Evolutionary conservation across 2,797 vertebrate genomes (phyloP), one percentile per base, ranked within the genome.

Genomic region (Martes flavigula): DNA sequence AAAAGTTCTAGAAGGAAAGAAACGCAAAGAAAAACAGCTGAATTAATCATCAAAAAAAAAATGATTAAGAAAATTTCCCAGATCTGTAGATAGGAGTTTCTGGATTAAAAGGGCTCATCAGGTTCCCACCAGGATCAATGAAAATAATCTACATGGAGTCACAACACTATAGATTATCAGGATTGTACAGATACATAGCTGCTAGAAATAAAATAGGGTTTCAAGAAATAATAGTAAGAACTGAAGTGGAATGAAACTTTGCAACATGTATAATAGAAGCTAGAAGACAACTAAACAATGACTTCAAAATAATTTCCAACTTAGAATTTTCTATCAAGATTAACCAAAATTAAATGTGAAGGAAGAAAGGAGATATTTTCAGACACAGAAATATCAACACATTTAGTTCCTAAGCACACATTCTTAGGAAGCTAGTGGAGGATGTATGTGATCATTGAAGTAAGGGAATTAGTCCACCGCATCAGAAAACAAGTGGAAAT

Each of bases 311-410:
- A 56, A 77, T 54, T 75, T 72, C 43, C 46, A 60, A 48, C 4
- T 89, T 87, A 90, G 60, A 48, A 82, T 84, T 90, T 92, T 78
- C 73, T 95, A 54, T 6, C 10, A 18, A 64, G 40, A 81, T 6
- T 89, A 92, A 90, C 25, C 30, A 40, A 62, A 87, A 73, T 78
- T 83, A 72, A 87, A 78, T 68, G 21, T 79, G 14, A 56, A 23
- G 9, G 43, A 48, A 79, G 32, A 82, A 89, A 94, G 38, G 87
- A 89, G 17, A 6, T 84, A 84, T 95, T 93, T 90, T 87, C 56
- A 87, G 68, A 60, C 68, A 81, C 13, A 72, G 20, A 90, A 64
- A 48, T 51, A 51, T 40, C 56, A 51, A 54, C 90, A 73, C 64
- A 93, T 64, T 94, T 40, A 73, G 51, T 18, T 75, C 10, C 14